Evolutionary conservation across 2,888 invertebrate genomes (phyloP).

Genomic region (Timema cristinae): DNA sequence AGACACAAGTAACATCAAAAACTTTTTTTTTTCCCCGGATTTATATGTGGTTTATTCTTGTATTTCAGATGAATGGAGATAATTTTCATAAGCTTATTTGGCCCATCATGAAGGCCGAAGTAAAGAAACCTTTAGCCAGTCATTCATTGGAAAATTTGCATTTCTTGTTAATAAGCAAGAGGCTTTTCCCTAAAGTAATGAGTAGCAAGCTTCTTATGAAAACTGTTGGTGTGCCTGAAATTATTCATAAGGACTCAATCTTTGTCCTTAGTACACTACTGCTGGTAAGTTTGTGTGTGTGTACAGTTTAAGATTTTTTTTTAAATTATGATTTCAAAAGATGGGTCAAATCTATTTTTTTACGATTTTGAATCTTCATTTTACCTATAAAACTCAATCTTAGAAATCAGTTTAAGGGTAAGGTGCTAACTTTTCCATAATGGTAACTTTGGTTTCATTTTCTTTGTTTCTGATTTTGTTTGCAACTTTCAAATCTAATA

Average conservation of each 20-base stretch:
- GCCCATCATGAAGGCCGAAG: conserved; percentile 56
- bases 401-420: too few relatives aligned
- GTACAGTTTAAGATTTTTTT: too few relatives aligned
- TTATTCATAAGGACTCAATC: conserved; percentile 57
- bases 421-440: too few relatives aligned
- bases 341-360: too few relatives aligned
- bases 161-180: conserved; percentile 50
- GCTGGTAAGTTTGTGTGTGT: conserved; percentile 50
- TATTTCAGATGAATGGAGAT: conserved; percentile 50
- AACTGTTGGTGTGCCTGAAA: conserved; percentile 52
- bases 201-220: conserved; percentile 54
- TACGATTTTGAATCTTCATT: too few relatives aligned
- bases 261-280: conserved; percentile 56
- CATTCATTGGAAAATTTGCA: conserved; percentile 63
- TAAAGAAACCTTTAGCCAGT: conserved; percentile 59
- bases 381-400: too few relatives aligned
- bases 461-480: too few relatives aligned
- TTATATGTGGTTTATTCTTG: not conserved
- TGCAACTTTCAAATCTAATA: too few relatives aligned
- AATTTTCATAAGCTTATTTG: conserved; percentile 56
- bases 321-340: too few relatives aligned
- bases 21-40: too few relatives aligned
- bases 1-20: too few relatives aligned
- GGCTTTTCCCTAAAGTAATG: conserved; percentile 50
- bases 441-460: too few relatives aligned